Conservation (phyloP, 2,888 invertebrate genomes). For the Uropetala carovei region DNA sequence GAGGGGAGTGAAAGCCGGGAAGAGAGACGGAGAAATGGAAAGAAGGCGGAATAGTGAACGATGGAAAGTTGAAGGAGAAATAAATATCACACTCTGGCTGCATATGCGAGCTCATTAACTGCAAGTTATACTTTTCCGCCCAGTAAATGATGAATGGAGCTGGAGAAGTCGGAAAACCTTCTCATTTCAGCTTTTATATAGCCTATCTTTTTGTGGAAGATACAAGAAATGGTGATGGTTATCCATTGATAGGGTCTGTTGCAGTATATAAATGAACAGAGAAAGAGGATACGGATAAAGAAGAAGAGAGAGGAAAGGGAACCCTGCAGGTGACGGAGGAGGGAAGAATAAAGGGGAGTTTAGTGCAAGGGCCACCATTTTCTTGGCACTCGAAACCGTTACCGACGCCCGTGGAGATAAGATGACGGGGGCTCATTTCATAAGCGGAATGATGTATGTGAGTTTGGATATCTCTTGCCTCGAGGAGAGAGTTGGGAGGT, state of each 20-base stretch:
- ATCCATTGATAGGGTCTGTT: too few species aligned
- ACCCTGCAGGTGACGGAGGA: neutral
- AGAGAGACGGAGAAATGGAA: neutral
- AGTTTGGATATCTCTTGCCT: conserved; percentile 18
- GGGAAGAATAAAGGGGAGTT: neutral
- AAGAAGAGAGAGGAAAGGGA: neutral
- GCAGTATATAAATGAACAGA: neutral
- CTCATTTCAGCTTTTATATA: too few species aligned
- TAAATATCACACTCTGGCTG: too few species aligned
- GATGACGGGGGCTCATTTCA: neutral
- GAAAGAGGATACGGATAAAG: neutral
- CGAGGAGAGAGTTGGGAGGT: neutral
- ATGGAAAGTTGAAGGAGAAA: neutral
- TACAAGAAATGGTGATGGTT: too few species aligned
- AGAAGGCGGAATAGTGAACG: neutral
- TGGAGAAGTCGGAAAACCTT: too few species aligned
- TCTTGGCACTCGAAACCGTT: neutral
- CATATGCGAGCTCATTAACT: too few species aligned
- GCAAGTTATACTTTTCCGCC: too few species aligned
- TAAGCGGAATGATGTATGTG: conserved; percentile 20
- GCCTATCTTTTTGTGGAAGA: too few species aligned
- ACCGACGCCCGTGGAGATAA: neutral
- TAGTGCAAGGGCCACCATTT: neutral
- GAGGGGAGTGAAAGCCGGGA: neutral
- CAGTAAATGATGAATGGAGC: too few species aligned